Evolutionary conservation across 2,797 vertebrate genomes (phyloP).

Genomic region (Dryobates pubescens): DNA sequence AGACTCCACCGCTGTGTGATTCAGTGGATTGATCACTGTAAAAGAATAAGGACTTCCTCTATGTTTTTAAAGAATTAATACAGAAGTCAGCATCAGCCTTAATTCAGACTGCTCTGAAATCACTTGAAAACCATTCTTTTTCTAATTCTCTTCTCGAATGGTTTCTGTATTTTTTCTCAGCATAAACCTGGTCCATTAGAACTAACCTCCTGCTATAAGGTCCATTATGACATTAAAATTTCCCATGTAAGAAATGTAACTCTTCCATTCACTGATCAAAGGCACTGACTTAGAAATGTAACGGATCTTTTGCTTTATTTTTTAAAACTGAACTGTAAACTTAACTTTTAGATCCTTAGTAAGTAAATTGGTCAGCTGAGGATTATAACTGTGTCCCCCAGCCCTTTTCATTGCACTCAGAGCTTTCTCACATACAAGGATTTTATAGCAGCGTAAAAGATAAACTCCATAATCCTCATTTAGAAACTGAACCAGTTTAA

Average conservation of each 20-base stretch:
- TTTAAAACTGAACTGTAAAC: neutral
- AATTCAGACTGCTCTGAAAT: conserved; percentile 14
- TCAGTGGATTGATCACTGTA: neutral
- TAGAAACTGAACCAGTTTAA: conserved; percentile 13
- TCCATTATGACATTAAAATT: neutral
- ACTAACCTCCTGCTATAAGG: neutral
- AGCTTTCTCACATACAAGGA: neutral
- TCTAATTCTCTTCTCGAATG: neutral
- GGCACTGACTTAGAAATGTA: neutral
- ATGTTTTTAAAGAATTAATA: neutral
- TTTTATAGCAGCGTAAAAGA: neutral
- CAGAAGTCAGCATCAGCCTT: neutral
- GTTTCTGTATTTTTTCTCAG: conserved; percentile 9
- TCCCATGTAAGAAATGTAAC: conserved; percentile 4
- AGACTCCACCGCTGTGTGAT: neutral
- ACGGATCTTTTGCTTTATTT: neutral
- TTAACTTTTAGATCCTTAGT: conserved; percentile 10
- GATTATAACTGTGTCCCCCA: neutral
- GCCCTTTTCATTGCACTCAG: conserved; percentile 18
- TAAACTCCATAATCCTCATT: neutral
- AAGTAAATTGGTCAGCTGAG: conserved; percentile 30
- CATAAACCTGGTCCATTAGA: neutral
- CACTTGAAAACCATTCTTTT: neutral
- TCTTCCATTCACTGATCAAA: neutral
- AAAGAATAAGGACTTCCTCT: neutral